Conservation (phyloP, 1,140 invertebrate genomes). For the Brachystomella parvula region DNA sequence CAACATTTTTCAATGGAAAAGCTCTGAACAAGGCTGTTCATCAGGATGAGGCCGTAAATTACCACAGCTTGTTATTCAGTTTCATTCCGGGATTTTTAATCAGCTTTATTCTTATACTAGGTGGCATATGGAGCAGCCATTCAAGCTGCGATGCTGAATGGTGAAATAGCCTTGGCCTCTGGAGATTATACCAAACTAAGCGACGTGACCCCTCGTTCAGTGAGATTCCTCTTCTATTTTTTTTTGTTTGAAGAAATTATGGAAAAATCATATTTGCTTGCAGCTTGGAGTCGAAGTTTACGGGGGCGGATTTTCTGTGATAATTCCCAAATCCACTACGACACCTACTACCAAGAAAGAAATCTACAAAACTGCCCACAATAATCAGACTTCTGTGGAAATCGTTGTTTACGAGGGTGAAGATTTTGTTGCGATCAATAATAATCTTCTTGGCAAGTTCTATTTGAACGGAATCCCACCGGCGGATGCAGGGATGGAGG, state of each 20-base stretch:
- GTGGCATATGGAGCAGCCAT: slow-evolving; percentile 53
- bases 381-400: slow-evolving; percentile 52
- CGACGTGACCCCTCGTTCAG: too few species aligned
- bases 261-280: slow-evolving; percentile 44
- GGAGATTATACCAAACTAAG: too few species aligned
- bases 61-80: slow-evolving; percentile 52
- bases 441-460: slow-evolving; percentile 22
- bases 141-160: slow-evolving; percentile 51
- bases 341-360: slow-evolving; percentile 54
- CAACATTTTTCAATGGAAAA: slow-evolving; percentile 16
- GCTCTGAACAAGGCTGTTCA: slow-evolving; percentile 41
- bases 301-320: slow-evolving; percentile 49
- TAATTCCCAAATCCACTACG: slow-evolving; percentile 48
- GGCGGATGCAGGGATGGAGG: background rate
- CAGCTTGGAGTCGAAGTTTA: slow-evolving; percentile 60
- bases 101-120: slow-evolving; percentile 51
- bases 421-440: background rate
- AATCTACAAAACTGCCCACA: slow-evolving; percentile 54
- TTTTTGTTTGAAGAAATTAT: slow-evolving; percentile 52
- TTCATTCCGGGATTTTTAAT: too few species aligned
- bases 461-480: slow-evolving; percentile 22
- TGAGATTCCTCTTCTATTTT: too few species aligned
- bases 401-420: slow-evolving; percentile 42
- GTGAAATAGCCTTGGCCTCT: too few species aligned
- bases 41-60: slow-evolving; percentile 52